These are phyloP conservation scores for Dicranocentrus wangi DNA, from an alignment of 2,888 invertebrate species.

Conservation along the genomic window DNA sequence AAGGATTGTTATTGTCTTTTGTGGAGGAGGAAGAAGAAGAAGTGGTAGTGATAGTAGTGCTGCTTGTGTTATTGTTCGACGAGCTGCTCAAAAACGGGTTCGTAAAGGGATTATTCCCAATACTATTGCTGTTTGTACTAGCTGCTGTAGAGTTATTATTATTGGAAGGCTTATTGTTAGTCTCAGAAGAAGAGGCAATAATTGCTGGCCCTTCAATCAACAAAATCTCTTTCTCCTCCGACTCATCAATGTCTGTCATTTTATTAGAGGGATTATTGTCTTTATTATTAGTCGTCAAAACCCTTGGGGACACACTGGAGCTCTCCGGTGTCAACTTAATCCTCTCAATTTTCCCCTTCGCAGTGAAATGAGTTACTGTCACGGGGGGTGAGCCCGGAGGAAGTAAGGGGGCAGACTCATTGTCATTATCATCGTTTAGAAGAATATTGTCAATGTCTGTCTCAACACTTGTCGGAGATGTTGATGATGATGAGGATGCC, in stretches of 20 bases:
- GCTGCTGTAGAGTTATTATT: neutral
- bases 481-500: conserved; percentile 48
- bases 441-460: conserved; percentile 58
- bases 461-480: conserved; percentile 52
- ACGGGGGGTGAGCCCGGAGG: conserved; percentile 75
- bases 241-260: conserved; percentile 24
- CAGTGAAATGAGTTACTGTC: conserved; percentile 80
- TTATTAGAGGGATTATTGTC: conserved; percentile 17
- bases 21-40: conserved; percentile 13
- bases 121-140: conserved; percentile 16
- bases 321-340: conserved; percentile 70
- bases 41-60: conserved; percentile 7
- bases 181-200: neutral
- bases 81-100: conserved; percentile 37
- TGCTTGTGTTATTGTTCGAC: neutral
- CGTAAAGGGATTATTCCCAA: conserved; percentile 38
- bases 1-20: conserved; percentile 61
- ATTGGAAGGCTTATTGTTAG: conserved; percentile 4
- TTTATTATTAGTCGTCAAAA: conserved; percentile 7
- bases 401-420: conserved; percentile 68
- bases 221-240: conserved; percentile 63
- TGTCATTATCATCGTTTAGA: conserved; percentile 54
- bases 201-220: conserved; percentile 60
- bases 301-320: conserved; percentile 59
- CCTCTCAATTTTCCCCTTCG: conserved; percentile 77